Conservation (phyloP, 2,888 invertebrate genomes). For the Apamea anceps region DNA sequence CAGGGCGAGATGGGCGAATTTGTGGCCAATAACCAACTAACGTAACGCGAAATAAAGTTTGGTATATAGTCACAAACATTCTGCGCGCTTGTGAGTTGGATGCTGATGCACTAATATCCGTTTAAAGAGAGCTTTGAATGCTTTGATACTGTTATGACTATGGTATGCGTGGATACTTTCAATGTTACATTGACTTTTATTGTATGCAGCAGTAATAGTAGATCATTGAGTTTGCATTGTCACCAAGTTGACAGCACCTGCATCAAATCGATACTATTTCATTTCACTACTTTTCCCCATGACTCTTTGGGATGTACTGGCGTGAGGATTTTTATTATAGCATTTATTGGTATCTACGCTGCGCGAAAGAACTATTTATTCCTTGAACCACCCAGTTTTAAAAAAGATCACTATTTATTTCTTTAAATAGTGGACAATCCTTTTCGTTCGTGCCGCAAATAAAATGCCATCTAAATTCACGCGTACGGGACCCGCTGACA, state of each 20-base stretch:
- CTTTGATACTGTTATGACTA: not conserved
- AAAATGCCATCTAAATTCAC: slow-evolving; percentile 79
- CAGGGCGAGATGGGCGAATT: slow-evolving; percentile 66
- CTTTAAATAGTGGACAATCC: slow-evolving; percentile 43
- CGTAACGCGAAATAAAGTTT: not conserved
- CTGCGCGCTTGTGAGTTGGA: not conserved
- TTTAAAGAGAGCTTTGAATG: not conserved
- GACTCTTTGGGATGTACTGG: not conserved
- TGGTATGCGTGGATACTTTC: not conserved
- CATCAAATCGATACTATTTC: not conserved
- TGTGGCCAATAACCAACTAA: slow-evolving; percentile 50
- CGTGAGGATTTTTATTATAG: not conserved
- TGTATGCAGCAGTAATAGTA: not conserved
- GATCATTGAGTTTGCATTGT: not conserved
- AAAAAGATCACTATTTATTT: slow-evolving; percentile 36
- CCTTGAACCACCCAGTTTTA: slow-evolving; percentile 4
- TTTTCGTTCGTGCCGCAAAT: slow-evolving; percentile 69
- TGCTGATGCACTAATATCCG: not conserved
- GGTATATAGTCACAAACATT: not conserved
- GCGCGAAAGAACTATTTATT: slow-evolving; percentile 14
- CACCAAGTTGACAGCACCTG: not conserved
- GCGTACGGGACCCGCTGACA: slow-evolving; percentile 59
- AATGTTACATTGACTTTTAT: not conserved
- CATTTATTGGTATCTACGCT: slow-evolving; percentile 6
- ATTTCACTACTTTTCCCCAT: not conserved